Evolutionary conservation across 2,113 vertebrate genomes (phyloP), one percentile per base, ranked within the genome.

Genomic region (Cisticola juncidis): DNA sequence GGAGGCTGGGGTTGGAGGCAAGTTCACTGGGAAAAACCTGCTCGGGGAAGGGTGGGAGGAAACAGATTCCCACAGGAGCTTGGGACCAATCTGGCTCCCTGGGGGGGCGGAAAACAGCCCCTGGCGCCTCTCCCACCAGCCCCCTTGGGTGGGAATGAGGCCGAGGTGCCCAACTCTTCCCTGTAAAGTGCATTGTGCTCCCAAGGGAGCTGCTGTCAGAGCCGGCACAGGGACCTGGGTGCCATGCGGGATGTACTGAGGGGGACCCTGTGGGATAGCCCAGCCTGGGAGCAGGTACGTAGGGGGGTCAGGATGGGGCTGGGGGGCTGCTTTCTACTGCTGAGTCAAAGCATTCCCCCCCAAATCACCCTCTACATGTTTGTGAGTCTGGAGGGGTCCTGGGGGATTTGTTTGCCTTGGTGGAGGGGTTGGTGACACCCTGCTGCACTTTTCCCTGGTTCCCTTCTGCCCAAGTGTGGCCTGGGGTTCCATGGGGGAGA

Each of bases 61-160:
- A 94, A 51, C 42, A 56, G 36, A 83, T 94, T 94, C 93, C 93
- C 96, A 92, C 93, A 95, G 96, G 83, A 95, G 86, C 47, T 76
- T 2, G 4, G 64, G 64, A 73, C 51, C 42, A 16, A 14, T 35
- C 77, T 60, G 76, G 45, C 72, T 94, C 72, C 76, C 86, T 89
- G 36, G 72, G 77, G 94, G 90, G 77, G 72, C 2, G 60, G 92
- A 95, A 95, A 87, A 84, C 90, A 83, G 87, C 90, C 87, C 50
- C 72, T 9, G 72, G 94, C 64, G 0, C 19, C 50, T 70, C 84
- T 88, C 31, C 74, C 2, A 2, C 68, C 76, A 2, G 68, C 74
- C 88, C 70, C 61, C 61, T 83, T 1, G 24, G 68, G 36, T 83
- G 92, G 81, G 71, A 82, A 71, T 3, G 23, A 11, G 3, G 35